Conservation (phyloP, 2,113 vertebrate genomes). For the Cyanoramphus novaezelandiae region DNA sequence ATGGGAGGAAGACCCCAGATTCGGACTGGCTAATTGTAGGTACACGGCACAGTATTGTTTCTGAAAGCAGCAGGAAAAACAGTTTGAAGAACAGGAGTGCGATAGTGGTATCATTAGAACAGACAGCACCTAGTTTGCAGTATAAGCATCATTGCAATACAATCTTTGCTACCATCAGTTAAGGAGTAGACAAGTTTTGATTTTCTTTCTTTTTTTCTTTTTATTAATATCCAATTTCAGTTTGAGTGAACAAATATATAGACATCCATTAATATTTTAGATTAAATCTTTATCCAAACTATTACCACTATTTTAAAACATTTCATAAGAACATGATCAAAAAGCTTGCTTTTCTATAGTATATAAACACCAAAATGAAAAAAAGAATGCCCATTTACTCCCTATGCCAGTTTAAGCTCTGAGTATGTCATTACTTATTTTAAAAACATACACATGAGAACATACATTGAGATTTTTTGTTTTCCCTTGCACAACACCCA, state of each 20-base stretch:
- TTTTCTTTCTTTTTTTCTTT: background rate
- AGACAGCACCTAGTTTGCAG: background rate
- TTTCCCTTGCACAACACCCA: slow-evolving; percentile 22
- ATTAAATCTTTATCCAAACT: background rate
- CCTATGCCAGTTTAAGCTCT: background rate
- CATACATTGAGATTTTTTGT: background rate
- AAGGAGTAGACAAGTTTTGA: background rate
- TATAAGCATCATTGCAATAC: background rate
- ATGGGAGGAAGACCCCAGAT: background rate
- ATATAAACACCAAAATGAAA: background rate
- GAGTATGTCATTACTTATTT: background rate
- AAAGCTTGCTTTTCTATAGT: background rate
- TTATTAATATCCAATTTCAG: background rate
- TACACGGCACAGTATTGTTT: fast-evolving
- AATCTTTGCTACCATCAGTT: background rate
- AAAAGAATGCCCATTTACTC: background rate
- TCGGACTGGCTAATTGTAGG: fast-evolving
- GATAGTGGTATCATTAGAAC: background rate
- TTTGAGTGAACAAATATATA: background rate
- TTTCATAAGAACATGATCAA: background rate
- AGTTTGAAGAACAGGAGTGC: background rate
- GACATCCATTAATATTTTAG: background rate
- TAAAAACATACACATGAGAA: background rate
- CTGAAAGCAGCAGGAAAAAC: background rate
- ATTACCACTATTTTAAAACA: background rate